A percentile compares a stretch with the other conserved stretches of the same genome.
These are phyloP conservation scores for Tolypeutes matacus DNA, from an alignment of 2,797 vertebrate genomes.

Conservation along the genomic window DNA sequence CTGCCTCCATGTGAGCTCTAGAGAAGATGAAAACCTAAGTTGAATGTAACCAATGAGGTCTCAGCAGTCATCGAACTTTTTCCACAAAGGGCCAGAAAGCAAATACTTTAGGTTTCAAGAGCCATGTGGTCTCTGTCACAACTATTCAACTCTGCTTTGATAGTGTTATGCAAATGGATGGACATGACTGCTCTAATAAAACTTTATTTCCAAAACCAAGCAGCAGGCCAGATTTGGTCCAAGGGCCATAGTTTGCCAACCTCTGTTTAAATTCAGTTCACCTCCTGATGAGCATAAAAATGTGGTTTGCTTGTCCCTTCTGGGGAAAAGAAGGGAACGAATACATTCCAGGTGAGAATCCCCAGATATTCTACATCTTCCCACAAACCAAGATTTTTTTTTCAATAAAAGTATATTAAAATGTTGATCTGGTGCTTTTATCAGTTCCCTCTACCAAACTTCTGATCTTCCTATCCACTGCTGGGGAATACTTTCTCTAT, in stretches of 20 bases:
- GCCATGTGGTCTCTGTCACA: not conserved
- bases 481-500: fast-evolving
- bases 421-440: not conserved
- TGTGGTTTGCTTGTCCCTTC: not conserved
- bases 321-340: not conserved
- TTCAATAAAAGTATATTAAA: not conserved
- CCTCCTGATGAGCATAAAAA: not conserved
- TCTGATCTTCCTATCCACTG: too few relatives aligned
- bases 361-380: not conserved
- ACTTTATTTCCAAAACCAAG: slow-evolving; percentile 12
- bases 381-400: not conserved
- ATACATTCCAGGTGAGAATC: not conserved
- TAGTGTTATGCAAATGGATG: not conserved
- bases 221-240: too few relatives aligned
- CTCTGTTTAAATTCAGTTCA: not conserved
- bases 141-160: not conserved
- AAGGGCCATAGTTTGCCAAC: not conserved
- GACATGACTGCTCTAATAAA: not conserved
- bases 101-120: too few relatives aligned
- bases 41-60: not conserved
- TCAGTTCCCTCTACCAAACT: fast-evolving
- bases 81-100: not conserved
- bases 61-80: not conserved
- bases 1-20: not conserved
- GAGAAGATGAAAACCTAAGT: not conserved